Evolutionary conservation across 2,888 invertebrate genomes (phyloP), one percentile per base, ranked within the genome.

Genomic region (Noctua janthe): DNA sequence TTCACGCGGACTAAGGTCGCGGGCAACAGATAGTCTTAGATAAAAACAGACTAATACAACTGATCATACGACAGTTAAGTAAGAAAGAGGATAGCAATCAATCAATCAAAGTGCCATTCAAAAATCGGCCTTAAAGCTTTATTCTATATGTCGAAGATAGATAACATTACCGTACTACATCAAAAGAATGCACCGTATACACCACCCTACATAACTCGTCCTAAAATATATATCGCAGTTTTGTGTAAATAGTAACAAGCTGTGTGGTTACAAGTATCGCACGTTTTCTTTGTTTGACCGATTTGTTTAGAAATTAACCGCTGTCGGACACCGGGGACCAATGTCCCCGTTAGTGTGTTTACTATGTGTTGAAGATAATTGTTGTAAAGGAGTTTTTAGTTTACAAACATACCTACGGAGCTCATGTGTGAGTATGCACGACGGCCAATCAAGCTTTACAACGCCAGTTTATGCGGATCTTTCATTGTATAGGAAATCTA

Each of bases 301-400:
- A 88, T 92, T 91, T 92, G 91, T 91, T 92, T 91, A 91, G 90
- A 92, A 93, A 91, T 92, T 91, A 91, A 92, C 92, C 84, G 88
- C 81, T 85, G 89, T 85, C 85, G 84, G 85, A 87, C 78, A 87
- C 82, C 81, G 82, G 81, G 81, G 67, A 80, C 82, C 54, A 47
- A 86, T 84, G 90, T 81, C 86, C 89, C 69, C 86, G 76, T 85
- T 87, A 72, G 59, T 78, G 66, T 83, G 74, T 85, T 88, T 82
- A 81, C 80, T 74, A 39, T 71, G 66, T 77, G n/a, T 39, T 23
- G n/a, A 71, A 80, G 83, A 88, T 85, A 87, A 88, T 84, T 62
- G 72, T 87, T 86, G 78, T 76, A n/a, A 74, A 80, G 74, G 71
- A 77, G 71, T 70, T 81, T 85, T 76, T 74, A 70, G 64, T 82